These are phyloP conservation scores for Odontomachus brunneus DNA, from an alignment of 1,140 invertebrate species.

Conservation along the genomic window DNA sequence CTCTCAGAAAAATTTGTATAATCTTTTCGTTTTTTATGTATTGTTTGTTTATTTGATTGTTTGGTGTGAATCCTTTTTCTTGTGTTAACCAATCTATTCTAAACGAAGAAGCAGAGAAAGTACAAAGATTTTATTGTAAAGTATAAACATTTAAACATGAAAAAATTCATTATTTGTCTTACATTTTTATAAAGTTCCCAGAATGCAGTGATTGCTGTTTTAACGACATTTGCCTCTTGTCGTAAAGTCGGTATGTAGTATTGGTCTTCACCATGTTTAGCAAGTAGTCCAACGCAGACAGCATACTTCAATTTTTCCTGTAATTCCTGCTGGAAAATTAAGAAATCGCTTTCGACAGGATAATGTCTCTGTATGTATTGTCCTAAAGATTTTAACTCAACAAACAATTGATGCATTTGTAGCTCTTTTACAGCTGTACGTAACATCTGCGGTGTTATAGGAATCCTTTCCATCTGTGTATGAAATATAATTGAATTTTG, in stretches of 20 bases:
- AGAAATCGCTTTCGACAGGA: constrained; percentile 67
- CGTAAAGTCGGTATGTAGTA: constrained; percentile 74
- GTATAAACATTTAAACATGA: background rate
- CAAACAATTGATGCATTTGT: constrained; percentile 62
- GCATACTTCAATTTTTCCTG: constrained; percentile 71
- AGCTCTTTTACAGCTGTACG: constrained; percentile 67
- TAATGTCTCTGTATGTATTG: constrained; percentile 67
- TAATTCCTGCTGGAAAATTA: constrained; percentile 67
- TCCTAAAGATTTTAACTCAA: constrained; percentile 67
- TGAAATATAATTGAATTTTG: constrained; percentile 1
- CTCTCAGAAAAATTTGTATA: background rate
- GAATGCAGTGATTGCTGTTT: constrained; percentile 70
- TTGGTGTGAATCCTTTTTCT: background rate
- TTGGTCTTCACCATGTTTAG: constrained; percentile 66
- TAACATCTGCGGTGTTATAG: constrained; percentile 76
- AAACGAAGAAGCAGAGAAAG: constrained; percentile 7
- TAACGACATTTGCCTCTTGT: constrained; percentile 66
- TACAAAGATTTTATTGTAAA: background rate
- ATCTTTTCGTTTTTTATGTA: background rate
- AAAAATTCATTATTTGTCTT: constrained; percentile 25
- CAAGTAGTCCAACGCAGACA: constrained; percentile 72
- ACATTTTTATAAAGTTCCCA: constrained; percentile 74
- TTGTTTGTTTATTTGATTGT: background rate
- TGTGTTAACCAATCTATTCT: background rate
- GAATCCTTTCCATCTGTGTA: constrained; percentile 38